Percentiles rank a stretch among this genome's conserved stretches.
phyloP scores from a whole-genome alignment of 2,113 vertebrate species.

The Ammospiza caudacuta region DNA sequence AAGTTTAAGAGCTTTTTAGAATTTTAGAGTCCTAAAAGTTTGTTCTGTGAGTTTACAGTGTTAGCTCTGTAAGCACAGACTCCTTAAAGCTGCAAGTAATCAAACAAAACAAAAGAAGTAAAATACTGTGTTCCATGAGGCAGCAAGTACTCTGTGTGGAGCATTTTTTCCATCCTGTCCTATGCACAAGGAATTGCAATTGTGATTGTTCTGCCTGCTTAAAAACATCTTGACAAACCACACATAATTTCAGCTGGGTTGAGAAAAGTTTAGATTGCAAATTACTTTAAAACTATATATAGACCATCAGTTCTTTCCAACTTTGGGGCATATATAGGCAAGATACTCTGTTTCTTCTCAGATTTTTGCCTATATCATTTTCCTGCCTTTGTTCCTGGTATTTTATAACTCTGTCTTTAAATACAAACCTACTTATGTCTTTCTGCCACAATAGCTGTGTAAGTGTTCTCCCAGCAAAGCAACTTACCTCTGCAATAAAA shows the following conservation, averaged over 20 bases:
- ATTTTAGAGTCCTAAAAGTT: background rate
- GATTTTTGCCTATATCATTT: background rate
- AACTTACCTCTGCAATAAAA: background rate
- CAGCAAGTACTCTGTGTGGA: background rate
- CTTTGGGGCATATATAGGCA: background rate
- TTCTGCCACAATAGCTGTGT: background rate
- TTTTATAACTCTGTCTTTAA: background rate
- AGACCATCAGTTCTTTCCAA: background rate
- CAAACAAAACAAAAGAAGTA: constrained; percentile 6
- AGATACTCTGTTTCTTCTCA: background rate
- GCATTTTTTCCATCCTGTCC: background rate
- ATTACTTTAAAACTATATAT: background rate
- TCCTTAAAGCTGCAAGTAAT: constrained; percentile 33
- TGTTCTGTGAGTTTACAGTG: background rate
- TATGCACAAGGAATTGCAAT: background rate
- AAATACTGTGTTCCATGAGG: background rate
- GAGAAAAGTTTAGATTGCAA: background rate
- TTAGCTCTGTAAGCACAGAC: background rate
- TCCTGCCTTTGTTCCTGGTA: background rate
- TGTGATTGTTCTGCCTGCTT: constrained; percentile 11
- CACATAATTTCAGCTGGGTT: background rate
- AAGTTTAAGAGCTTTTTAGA: background rate
- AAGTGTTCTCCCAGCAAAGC: background rate
- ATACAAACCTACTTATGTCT: background rate
- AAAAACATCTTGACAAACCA: background rate